phyloP scores from a whole-genome alignment of 2,888 invertebrate species.

The Chrysopilus asiliformis region DNA sequence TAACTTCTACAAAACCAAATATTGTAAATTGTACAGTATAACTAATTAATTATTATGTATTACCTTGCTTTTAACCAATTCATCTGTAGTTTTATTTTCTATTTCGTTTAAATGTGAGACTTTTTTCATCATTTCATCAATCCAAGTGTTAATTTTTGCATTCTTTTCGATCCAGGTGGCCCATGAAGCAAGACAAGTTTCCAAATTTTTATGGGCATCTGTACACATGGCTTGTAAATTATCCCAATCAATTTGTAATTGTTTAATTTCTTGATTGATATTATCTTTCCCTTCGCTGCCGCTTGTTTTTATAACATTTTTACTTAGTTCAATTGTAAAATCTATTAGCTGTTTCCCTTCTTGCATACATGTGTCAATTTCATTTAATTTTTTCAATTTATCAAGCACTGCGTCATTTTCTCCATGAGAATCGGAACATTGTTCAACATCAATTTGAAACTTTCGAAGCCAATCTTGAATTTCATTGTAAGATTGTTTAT shows the following conservation, averaged over 20 bases:
- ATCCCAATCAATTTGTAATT: conserved; percentile 70
- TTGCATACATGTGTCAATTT: conserved; percentile 52
- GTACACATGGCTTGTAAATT: conserved; percentile 60
- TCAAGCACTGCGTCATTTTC: conserved; percentile 65
- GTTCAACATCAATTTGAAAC: conserved; percentile 67
- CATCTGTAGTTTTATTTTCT: conserved; percentile 64
- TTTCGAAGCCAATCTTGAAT: conserved; percentile 77
- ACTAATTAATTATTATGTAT: too few relatives aligned
- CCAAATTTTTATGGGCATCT: conserved; percentile 60
- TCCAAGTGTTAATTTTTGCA: conserved; percentile 60
- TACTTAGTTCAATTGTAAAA: conserved; percentile 58
- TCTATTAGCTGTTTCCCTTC: conserved; percentile 62
- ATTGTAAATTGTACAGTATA: conserved; percentile 2
- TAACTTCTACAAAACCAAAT: conserved; percentile 39
- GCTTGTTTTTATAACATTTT: conserved; percentile 59
- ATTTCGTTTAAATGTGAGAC: conserved; percentile 51
- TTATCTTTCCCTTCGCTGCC: conserved; percentile 72
- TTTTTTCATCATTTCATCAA: conserved; percentile 53
- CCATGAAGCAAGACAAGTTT: conserved; percentile 69
- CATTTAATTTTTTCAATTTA: conserved; percentile 60
- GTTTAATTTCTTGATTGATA: conserved; percentile 68
- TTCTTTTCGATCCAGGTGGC: conserved; percentile 61
- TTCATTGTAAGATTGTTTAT: conserved; percentile 67
- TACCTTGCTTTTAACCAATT: conserved; percentile 61
- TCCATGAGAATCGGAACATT: conserved; percentile 76